Conservation (phyloP, 2,113 vertebrate species). For the Proteles cristata region DNA sequence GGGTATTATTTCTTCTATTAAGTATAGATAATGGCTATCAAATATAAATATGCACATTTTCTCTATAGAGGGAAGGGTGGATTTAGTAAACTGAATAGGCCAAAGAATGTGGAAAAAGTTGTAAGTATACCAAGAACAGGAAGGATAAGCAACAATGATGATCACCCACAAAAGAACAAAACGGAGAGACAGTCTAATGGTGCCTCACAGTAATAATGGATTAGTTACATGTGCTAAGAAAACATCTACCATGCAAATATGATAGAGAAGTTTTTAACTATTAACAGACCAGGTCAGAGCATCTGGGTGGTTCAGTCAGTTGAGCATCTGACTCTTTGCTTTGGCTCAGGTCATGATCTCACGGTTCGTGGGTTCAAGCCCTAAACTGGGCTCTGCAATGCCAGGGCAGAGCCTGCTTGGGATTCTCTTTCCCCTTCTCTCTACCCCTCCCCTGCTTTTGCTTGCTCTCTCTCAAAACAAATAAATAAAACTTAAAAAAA, state of each 20-base stretch:
- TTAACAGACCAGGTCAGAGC: not conserved
- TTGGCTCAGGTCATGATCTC: no score
- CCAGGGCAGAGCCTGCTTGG: no score
- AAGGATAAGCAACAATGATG: not conserved
- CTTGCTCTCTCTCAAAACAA: no score
- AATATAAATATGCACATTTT: not conserved
- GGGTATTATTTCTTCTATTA: not conserved
- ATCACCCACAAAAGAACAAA: not conserved
- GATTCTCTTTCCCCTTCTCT: no score
- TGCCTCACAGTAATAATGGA: not conserved
- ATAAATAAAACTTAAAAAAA: no score
- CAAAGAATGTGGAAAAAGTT: not conserved
- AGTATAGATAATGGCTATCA: not conserved
- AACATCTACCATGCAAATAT: not conserved
- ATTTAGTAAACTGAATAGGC: not conserved
- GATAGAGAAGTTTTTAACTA: not conserved
- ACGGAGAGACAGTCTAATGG: not conserved
- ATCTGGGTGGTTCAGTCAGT: no score
- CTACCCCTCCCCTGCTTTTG: no score
- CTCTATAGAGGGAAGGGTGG: not conserved
- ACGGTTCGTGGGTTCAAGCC: no score
- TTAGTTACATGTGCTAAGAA: not conserved
- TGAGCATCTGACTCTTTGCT: no score
- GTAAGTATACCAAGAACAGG: not conserved
- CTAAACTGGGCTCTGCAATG: no score